Evolutionary conservation across 1,140 invertebrate species (phyloP).

Genomic region (Lucilia cuprina): DNA sequence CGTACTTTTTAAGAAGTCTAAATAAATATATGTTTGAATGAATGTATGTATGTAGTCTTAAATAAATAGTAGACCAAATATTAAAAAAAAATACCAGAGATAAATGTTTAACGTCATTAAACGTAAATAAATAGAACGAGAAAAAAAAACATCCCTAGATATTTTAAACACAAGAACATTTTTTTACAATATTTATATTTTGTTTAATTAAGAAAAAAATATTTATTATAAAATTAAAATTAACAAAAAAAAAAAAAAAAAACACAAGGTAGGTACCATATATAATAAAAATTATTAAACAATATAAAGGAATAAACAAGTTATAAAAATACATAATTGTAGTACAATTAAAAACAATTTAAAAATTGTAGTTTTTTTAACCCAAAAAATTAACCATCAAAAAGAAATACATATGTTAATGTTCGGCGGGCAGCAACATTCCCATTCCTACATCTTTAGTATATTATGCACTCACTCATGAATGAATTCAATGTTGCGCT

Average conservation of each 20-base stretch:
- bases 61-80: neutral
- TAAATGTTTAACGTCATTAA: slow-evolving; percentile 6
- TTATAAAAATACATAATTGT: no score
- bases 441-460: no score
- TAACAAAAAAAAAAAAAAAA: neutral
- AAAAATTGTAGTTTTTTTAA: no score
- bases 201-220: no score
- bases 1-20: neutral
- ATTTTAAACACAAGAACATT: no score
- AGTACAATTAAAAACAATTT: no score
- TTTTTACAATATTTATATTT: no score
- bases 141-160: no score
- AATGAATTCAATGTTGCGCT: neutral
- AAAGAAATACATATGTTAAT: no score
- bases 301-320: neutral
- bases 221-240: neutral
- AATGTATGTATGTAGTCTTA: neutral
- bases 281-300: neutral
- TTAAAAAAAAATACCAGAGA: neutral
- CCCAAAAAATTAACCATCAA: no score
- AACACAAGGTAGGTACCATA: neutral
- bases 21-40: neutral
- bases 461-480: neutral
- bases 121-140: neutral
- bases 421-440: no score